These are phyloP conservation scores for Rhabdomys pumilio DNA, from an alignment of 2,797 vertebrate genomes.

Conservation along the genomic window DNA sequence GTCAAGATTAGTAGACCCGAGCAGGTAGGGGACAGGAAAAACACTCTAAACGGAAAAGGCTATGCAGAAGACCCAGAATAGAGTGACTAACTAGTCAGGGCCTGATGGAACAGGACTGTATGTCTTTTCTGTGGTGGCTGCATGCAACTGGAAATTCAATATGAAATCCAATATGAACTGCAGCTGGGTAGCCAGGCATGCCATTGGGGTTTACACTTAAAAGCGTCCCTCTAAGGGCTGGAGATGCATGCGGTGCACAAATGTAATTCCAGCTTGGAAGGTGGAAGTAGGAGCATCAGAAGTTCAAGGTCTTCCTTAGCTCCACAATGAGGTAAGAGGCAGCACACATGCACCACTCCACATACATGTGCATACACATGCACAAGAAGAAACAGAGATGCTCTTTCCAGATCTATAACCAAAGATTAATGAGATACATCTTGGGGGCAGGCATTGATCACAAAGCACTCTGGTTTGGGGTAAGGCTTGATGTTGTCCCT, in stretches of 20 bases:
- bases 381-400: not conserved
- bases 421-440: not conserved
- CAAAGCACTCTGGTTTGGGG: not conserved
- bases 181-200: not conserved
- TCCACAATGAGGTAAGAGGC: not conserved
- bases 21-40: not conserved
- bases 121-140: not conserved
- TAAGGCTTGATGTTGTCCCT: not conserved
- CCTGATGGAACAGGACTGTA: not conserved
- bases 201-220: not conserved
- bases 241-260: not conserved
- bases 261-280: not conserved
- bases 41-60: not conserved
- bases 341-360: not conserved
- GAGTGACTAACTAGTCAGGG: not conserved
- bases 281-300: not conserved
- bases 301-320: not conserved
- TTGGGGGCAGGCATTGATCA: rapidly evolving
- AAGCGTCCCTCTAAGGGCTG: too few relatives aligned
- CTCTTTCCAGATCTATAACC: not conserved
- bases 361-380: too few relatives aligned
- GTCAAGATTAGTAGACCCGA: not conserved
- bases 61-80: not conserved
- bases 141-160: not conserved
- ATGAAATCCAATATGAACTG: not conserved